phyloP scores from a whole-genome alignment of 2,797 vertebrate genomes.

The Anguilla anguilla region DNA sequence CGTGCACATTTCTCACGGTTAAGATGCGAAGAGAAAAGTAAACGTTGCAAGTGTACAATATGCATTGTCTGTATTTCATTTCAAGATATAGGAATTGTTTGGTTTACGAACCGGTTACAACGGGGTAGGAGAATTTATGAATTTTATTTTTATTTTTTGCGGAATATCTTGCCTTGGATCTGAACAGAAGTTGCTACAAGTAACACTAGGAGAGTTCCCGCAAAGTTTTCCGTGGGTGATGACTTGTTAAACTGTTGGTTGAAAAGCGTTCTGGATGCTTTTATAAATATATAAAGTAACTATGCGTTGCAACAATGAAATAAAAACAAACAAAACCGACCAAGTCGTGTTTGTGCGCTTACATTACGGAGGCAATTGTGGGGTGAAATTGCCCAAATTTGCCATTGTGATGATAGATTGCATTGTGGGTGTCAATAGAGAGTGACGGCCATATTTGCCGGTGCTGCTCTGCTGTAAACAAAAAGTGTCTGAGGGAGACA shows the following conservation, averaged over 20 bases:
- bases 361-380: not conserved
- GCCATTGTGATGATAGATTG: constrained; percentile 70
- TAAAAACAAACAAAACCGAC: not conserved
- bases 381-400: constrained; percentile 45
- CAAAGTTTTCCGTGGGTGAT: not conserved
- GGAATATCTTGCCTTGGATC: not conserved
- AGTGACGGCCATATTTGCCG: constrained; percentile 98
- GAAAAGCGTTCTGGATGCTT: not conserved
- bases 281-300: not conserved
- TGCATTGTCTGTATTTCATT: not conserved
- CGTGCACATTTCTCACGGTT: not conserved
- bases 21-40: not conserved
- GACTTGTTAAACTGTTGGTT: not conserved
- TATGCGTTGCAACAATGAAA: not conserved
- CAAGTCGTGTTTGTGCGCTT: not conserved
- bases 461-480: constrained; percentile 90
- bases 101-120: not conserved
- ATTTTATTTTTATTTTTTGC: not conserved
- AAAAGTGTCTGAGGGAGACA: constrained; percentile 90
- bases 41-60: not conserved
- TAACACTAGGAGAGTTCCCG: not conserved
- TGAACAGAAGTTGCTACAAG: not conserved
- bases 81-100: not conserved
- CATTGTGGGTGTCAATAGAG: constrained; percentile 86
- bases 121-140: not conserved